Evolutionary conservation across 2,888 invertebrate species (phyloP), one percentile per base, ranked within the genome.

Genomic region (Caprella mutica): DNA sequence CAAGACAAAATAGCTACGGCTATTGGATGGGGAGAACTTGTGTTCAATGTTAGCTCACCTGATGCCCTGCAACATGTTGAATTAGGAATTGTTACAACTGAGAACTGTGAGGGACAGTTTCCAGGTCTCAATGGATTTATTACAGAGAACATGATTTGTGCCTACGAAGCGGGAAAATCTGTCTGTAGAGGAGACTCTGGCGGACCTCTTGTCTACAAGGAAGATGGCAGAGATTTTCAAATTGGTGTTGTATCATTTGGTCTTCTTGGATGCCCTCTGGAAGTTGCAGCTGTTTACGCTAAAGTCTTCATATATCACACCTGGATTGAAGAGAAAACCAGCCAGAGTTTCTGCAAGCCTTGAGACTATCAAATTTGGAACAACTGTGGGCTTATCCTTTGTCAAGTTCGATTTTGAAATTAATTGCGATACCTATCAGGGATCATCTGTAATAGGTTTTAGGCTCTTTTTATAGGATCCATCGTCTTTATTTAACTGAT

Each of bases 161-260:
- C 61, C 5, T 50, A 53, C 1, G 44, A 19, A 2, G 35, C 23
- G 24, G 55, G 52, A 19, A 40, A 30, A 12, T 59, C 60, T 38
- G 27, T 60, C 2, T 64, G 59, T 42, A 23, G 50, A 17, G 64
- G 64, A 8, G 64, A 64, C 46, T 64, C 64, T 3, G 64, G 64
- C 6, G 64, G 64, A 1, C 63, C 63, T 5, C 43, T 63, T 29
- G 53, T 51, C 4, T 44, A 51, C 33, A 14, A n/a, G 46, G 46
- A 50, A 17, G 51, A 23, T 2, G 56, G 52, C 26, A 30, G 38
- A 4, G 39, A 48, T n/a, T 12, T 35, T 12, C 12, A 53, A 26
- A 52, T 53, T 23, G 62, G 62, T 2, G 1, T 60, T 12, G 33
- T 59, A n/a, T 44, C 59, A 6, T 57, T 51, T n/a, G 59, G 63